These are phyloP conservation scores for Trachelus stipa DNA, from an alignment of 2,888 invertebrate genomes.

Conservation along the genomic window DNA sequence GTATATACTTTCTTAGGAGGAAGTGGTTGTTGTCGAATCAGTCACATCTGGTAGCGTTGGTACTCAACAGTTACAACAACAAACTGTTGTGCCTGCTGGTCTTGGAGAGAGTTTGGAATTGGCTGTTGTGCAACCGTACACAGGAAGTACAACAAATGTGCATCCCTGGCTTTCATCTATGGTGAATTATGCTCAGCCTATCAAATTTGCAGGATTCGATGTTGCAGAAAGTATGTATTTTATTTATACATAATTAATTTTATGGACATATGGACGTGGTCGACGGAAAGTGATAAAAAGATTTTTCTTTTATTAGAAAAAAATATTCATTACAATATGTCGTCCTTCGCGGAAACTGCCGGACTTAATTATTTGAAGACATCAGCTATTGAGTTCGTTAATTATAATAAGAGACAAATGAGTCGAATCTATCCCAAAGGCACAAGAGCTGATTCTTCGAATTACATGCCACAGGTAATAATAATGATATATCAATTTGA, in stretches of 20 bases:
- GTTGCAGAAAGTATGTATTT: conserved; percentile 84
- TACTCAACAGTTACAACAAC: conserved; percentile 64
- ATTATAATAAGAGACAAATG: conserved; percentile 99
- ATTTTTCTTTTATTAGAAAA: conserved; percentile 75
- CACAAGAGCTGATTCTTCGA: conserved; percentile 97
- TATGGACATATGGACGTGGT: not conserved
- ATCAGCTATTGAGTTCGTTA: conserved; percentile 98
- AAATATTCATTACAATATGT: conserved; percentile 98
- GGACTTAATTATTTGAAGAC: conserved; percentile 96
- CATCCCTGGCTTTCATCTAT: conserved; percentile 99
- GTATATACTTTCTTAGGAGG: conserved; percentile 47
- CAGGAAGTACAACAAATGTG: conserved; percentile 97
- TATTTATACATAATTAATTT: conserved; percentile 19
- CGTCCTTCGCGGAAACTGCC: conserved; percentile 97
- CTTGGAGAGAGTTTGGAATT: conserved; percentile 67
- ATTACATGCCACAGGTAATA: conserved; percentile 96
- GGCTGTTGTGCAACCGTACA: conserved; percentile 83
- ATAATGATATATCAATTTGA: conserved; percentile 7
- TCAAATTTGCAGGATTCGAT: conserved; percentile 99
- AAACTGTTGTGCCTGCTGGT: conserved; percentile 71
- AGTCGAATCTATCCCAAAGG: conserved; percentile 99
- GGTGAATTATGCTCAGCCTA: conserved; percentile 99
- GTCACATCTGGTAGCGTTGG: conserved; percentile 58
- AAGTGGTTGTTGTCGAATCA: conserved; percentile 59
- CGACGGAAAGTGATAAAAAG: not conserved